phyloP scores from a whole-genome alignment of 2,113 vertebrate species.

The Thinocorus orbignyianus region DNA sequence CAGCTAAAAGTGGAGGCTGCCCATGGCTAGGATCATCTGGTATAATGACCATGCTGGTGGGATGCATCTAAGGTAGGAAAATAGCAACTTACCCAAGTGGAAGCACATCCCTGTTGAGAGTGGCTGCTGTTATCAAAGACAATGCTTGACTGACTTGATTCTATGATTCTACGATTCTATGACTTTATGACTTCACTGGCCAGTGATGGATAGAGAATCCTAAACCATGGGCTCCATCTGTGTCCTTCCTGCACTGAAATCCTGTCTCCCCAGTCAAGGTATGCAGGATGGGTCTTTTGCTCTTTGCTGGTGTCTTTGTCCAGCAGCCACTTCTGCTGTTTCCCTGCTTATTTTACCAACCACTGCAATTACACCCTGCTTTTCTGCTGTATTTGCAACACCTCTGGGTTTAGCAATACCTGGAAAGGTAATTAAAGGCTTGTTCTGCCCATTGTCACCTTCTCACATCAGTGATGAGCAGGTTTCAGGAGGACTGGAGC shows the following conservation, averaged over 20 bases:
- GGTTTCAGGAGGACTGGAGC: too few species aligned
- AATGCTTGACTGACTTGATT: not conserved
- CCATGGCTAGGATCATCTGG: not conserved
- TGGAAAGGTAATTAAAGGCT: not conserved
- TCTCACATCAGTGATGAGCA: not conserved
- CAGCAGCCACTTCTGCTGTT: not conserved
- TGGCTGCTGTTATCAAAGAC: not conserved
- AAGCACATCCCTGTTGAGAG: not conserved
- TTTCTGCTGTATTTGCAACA: not conserved
- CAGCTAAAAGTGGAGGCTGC: not conserved
- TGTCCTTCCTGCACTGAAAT: not conserved
- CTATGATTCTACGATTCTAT: too few species aligned
- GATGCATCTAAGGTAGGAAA: not conserved
- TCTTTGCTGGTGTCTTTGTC: not conserved
- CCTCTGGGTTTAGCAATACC: not conserved
- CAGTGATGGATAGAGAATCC: not conserved
- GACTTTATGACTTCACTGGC: not conserved
- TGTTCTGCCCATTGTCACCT: not conserved
- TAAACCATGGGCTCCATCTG: accelerated
- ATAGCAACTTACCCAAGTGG: not conserved
- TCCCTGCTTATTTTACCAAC: not conserved
- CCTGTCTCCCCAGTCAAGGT: not conserved
- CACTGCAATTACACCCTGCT: not conserved
- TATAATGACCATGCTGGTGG: not conserved
- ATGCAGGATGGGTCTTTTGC: not conserved